Base-by-base conservation (phyloP, 37 sponge, comb jelly and placozoan genomes). In the Crambe crambe region DNA sequence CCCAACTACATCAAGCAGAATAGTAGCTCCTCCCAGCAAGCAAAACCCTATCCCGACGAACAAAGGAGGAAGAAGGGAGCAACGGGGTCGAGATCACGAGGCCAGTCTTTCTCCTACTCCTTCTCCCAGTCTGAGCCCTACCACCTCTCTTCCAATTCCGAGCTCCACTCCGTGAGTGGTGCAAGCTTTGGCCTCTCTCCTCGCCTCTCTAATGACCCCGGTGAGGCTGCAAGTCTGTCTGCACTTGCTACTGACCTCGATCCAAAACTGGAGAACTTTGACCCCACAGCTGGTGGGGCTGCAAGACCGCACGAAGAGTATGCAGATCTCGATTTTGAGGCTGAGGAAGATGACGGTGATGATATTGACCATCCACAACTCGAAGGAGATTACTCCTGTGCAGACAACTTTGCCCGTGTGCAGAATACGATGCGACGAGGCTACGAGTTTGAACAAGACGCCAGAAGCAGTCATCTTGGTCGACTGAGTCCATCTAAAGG, bases 201-300 rank as follows among this genome's bases (percentile, higher is more conserved):
- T 6, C 22, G 56, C 3, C 79, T 79, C 40, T 80, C 80, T 3
- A 44, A 31, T 31, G 79, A 79, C 31, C 51, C 6, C 10, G 54
- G 36, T 42, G 62, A 35, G 1, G 76, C 74, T 0, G 20, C 65
- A 32, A 43, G 68, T 51, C 79, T 79, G 0, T 68, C 79, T 29
- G 79, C 54, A n/a, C 56, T 79, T 1, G 79, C 66, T 30, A 22
- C 40, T 10, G 56, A 74, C 35, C 56, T 74, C 25, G n/a, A n/a
- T n/a, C n/a, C n/a, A n/a, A 80, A 80, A 38, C 38, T 80, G 4
- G 73, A 59, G 25, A 26, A 37, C 2, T 82, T 73, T 35, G 72
- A 64, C 37, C 82, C 65, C 15, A 82, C n/a, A n/a, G n/a, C n/a
- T n/a, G n/a, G 18, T 29, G 41, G 37, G 60, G 56, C 69, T 20